These are phyloP conservation scores for Echiichthys vipera DNA, from an alignment of 2,797 vertebrate species.

Conservation along the genomic window DNA sequence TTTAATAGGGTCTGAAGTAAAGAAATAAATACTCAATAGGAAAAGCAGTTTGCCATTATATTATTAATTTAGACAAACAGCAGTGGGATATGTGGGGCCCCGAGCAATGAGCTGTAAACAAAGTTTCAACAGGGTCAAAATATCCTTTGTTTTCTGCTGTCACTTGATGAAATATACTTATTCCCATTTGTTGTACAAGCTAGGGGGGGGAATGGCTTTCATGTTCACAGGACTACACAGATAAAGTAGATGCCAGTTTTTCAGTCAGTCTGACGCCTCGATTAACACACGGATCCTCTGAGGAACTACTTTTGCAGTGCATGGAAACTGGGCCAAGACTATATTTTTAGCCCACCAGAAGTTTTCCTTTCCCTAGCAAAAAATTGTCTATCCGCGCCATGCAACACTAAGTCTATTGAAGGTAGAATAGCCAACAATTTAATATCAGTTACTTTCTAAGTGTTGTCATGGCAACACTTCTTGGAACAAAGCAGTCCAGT, in stretches of 20 bases:
- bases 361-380: constrained; percentile 46
- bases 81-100: neutral
- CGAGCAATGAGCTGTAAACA: neutral
- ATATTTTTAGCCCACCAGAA: constrained; percentile 56
- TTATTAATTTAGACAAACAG: neutral
- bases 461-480: constrained; percentile 72
- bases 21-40: neutral
- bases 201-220: neutral
- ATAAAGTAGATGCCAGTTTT: constrained; percentile 7
- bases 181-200: constrained; percentile 1
- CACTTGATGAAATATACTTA: neutral
- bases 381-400: constrained; percentile 18
- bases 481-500: constrained; percentile 48
- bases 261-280: constrained; percentile 16
- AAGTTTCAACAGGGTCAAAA: neutral
- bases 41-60: no score
- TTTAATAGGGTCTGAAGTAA: neutral
- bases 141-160: neutral
- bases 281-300: constrained; percentile 23
- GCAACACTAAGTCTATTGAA: constrained; percentile 25
- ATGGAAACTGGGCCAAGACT: constrained; percentile 57
- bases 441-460: constrained; percentile 39
- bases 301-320: constrained; percentile 32
- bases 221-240: constrained; percentile 8
- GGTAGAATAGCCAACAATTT: constrained; percentile 18